Evolutionary conservation across 2,113 vertebrate genomes (phyloP), one percentile per base, ranked within the genome.

Genomic region (Heterochromis multidens): DNA sequence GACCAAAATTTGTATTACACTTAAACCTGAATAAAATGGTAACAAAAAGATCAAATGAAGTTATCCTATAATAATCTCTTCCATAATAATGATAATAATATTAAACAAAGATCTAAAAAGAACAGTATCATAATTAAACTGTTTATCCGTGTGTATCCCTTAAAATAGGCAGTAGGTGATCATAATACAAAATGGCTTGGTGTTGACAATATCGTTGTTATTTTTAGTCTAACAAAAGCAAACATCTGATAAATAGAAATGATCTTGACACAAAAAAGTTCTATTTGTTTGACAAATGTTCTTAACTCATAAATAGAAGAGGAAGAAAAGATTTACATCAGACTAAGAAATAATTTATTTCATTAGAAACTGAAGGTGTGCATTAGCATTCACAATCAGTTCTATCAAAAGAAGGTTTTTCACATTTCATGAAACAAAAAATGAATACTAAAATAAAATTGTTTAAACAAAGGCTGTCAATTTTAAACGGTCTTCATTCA

Each of bases 381-480:
- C 67, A 49, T 72, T 49, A 19, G 25, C 67, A 29, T 31, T 72
- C 29, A 74, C 2, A 74, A 17, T 31, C 67, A 52, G 16, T 2
- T 27, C 14, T 8, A 5, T 70, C 65, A 46, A 70, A 94, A 94
- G 90, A 92, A 92, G 91, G 94, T 91, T 92, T 96, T 93, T 94
- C 94, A 93, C 88, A 94, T 95, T 95, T 94, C 91, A 95, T 93
- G 88, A 92, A 86, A 95, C 89, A 95, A 96, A 96, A 94, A 95
- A 95, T 94, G 91, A 95, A 94, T 95, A 95, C 91, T 91, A 87
- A 92, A 94, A 91, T 89, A 92, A 94, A 94, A 94, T 93, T 91
- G n/a, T n/a, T n/a, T 91, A 93, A 95, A 86, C 78, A 79, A 14
- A 63, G 77, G 81, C 79, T 80, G 80, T 85, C 89, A 87, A 65